Evolutionary conservation across 2,797 vertebrate species (phyloP).

Genomic region (Macropodus opercularis): DNA sequence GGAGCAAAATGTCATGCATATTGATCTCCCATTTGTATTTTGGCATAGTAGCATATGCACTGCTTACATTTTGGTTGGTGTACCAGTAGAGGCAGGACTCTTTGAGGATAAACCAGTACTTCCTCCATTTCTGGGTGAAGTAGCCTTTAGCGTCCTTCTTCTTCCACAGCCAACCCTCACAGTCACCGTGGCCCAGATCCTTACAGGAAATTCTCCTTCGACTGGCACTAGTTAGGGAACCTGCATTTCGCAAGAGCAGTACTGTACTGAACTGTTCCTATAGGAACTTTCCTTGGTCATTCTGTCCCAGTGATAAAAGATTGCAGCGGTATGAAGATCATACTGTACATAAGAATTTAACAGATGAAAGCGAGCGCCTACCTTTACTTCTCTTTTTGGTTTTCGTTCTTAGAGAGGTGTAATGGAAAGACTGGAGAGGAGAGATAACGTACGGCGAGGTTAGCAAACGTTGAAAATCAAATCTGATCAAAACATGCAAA

Average conservation of each 20-base stretch:
- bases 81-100: constrained; percentile 93
- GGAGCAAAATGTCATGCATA: constrained; percentile 65
- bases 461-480: constrained; percentile 12
- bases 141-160: constrained; percentile 91
- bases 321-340: neutral
- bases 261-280: no score
- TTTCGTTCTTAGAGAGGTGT: constrained; percentile 90
- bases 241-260: no score
- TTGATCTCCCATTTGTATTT: constrained; percentile 50
- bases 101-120: constrained; percentile 93
- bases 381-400: constrained; percentile 93
- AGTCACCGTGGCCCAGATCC: constrained; percentile 89
- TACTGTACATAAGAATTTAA: neutral
- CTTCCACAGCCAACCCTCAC: constrained; percentile 92
- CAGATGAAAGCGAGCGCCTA: constrained; percentile 49
- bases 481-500: neutral
- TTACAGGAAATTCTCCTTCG: constrained; percentile 88
- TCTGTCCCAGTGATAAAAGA: no score
- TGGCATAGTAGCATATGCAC: constrained; percentile 42
- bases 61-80: constrained; percentile 86
- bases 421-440: constrained; percentile 86
- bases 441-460: constrained; percentile 28
- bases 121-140: constrained; percentile 93
- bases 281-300: no score
- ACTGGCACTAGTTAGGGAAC: constrained; percentile 87